Base-by-base conservation (phyloP, 2,888 invertebrate species). In the Drosophila heteroneura region DNA sequence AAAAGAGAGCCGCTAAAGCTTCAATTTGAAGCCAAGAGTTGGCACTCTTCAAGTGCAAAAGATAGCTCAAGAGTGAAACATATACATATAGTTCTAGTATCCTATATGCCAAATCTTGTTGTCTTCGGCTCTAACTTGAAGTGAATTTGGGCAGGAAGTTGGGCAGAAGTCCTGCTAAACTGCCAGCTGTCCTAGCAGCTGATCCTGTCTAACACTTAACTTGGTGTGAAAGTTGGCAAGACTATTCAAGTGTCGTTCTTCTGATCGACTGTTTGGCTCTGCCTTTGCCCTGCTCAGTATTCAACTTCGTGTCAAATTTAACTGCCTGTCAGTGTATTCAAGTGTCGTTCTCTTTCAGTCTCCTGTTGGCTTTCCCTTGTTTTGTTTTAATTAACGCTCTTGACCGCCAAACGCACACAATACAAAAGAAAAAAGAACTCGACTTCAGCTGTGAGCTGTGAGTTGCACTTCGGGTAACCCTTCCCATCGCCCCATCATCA, bases 371-470 rank as follows among this genome's bases (percentile, higher is more conserved):
- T 60, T 76, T 57, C 60, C 33, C 65, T 73, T 87, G 81, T 81
- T 90, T 90, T 85, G 85, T 65, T 88, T 90, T 90, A 85, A 90
- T 85, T 85, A 85, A 90, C 88, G 83, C 76, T 81, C 78, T 85
- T 85, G 90, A 83, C 90, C 86, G 73, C 72, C 78, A 71, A 35
- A 52, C 16, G 51, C 44, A 53, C 32, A 79, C 7, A 14, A 26
- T 19, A 35, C 26, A 14, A 33, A 49, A 41, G 5, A 30, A 49
- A 47, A 49, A n/a, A 5, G 44, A 52, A 32, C 49, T 22, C 12
- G 56, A 68, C 44, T 77, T 77, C 47, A 44, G 51, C 71, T 76
- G 52, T 26, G 19, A 53, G 51, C 70, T 76, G 52, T 35, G n/a
- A 47, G 51, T 28, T 70, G 28, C 60, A 41, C 58, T 32, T 30